phyloP scores from a whole-genome alignment of 2,113 vertebrate species.

The Oryzias celebensis region DNA sequence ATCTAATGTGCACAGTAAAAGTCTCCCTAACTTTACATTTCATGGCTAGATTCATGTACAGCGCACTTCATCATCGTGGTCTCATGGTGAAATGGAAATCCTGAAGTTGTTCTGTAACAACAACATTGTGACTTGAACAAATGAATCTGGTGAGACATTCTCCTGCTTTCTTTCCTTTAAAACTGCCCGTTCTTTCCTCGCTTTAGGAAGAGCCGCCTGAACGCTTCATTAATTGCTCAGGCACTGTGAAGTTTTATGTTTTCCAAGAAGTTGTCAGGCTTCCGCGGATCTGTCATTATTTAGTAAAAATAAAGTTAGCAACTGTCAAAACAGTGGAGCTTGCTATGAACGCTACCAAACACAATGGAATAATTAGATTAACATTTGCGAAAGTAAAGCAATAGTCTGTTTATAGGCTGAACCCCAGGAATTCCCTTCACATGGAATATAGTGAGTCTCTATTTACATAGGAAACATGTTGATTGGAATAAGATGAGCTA shows the following conservation, averaged over 20 bases:
- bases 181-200: slow-evolving; percentile 48
- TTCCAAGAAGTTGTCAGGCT: slow-evolving; percentile 38
- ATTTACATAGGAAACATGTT: slow-evolving; percentile 66
- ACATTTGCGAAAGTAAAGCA: slow-evolving; percentile 41
- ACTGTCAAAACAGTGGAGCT: slow-evolving; percentile 48
- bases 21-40: slow-evolving; percentile 56
- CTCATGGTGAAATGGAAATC: slow-evolving; percentile 60
- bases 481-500: slow-evolving; percentile 67
- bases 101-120: slow-evolving; percentile 60
- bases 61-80: slow-evolving; percentile 52
- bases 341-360: slow-evolving; percentile 4
- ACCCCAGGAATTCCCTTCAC: slow-evolving; percentile 43
- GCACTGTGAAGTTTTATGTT: slow-evolving; percentile 48
- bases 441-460: slow-evolving; percentile 54
- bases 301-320: slow-evolving; percentile 50
- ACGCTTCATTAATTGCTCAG: slow-evolving; percentile 50
- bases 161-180: slow-evolving; percentile 54
- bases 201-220: slow-evolving; percentile 44
- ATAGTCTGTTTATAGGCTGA: slow-evolving; percentile 43
- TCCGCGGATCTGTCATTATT: slow-evolving; percentile 25
- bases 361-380: slow-evolving; percentile 26
- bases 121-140: slow-evolving; percentile 43
- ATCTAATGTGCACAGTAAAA: slow-evolving; percentile 67
- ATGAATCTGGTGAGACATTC: slow-evolving; percentile 61
- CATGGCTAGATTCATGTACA: slow-evolving; percentile 55